A percentile compares a stretch with the other conserved stretches of the same genome.
Conservation (phyloP, 2,888 invertebrate genomes). For the Cryptophagus acutangulus region DNA sequence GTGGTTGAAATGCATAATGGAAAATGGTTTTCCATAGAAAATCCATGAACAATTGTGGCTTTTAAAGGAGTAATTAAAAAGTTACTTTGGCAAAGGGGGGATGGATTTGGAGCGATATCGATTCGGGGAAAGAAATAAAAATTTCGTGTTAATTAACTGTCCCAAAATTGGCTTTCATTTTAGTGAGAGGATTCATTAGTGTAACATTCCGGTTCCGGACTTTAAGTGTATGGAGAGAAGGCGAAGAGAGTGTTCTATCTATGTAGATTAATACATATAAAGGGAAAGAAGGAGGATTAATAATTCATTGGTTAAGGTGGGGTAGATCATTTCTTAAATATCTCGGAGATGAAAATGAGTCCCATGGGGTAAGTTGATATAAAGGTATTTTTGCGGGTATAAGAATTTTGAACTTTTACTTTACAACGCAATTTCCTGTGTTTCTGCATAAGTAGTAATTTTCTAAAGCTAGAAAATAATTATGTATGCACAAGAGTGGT, state of each 20-base stretch:
- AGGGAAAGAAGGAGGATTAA: not conserved
- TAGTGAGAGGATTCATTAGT: conserved; percentile 6
- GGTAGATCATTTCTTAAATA: conserved; percentile 5
- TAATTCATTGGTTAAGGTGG: not conserved
- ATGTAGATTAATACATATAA: not conserved
- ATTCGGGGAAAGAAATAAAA: conserved; percentile 6
- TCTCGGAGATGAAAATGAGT: conserved; percentile 3
- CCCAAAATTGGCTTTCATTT: conserved; percentile 7
- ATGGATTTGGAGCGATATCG: too few relatives aligned
- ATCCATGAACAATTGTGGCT: too few relatives aligned
- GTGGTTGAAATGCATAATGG: too few relatives aligned
- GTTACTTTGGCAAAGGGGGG: too few relatives aligned
- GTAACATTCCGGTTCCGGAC: conserved; percentile 7
- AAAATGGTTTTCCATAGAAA: too few relatives aligned
- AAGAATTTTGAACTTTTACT: not conserved
- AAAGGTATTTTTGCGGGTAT: not conserved
- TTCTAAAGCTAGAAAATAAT: too few relatives aligned
- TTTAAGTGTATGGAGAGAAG: conserved; percentile 3
- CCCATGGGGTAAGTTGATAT: conserved; percentile 3
- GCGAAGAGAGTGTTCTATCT: not conserved
- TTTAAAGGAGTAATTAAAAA: too few relatives aligned
- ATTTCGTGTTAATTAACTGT: conserved; percentile 7
- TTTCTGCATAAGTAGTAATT: too few relatives aligned
- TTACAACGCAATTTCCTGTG: too few relatives aligned
- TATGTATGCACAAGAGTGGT: conserved; percentile 5